Evolutionary conservation across 2,888 invertebrate genomes (phyloP), one percentile per base, ranked within the genome.

Genomic region (Brachyopa scutellaris): DNA sequence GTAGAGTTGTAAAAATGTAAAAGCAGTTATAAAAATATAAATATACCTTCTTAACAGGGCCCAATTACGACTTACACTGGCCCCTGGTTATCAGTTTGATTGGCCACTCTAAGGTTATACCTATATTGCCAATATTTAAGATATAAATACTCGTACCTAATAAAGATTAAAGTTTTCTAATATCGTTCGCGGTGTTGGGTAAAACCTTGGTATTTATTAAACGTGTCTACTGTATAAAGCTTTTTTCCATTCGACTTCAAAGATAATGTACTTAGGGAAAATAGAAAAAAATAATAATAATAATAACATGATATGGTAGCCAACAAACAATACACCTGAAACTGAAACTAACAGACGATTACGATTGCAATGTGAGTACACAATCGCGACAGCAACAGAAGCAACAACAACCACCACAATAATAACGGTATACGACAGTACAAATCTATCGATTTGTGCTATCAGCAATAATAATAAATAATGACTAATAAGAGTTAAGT

Each of bases 361-460:
- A 69, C 17, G 45, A 55, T 17, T 29, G 36, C 47, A 13, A 36
- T 29, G 21, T n/a, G n/a, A n/a, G n/a, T n/a, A n/a, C n/a, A n/a
- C n/a, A n/a, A n/a, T n/a, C n/a, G n/a, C n/a, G n/a, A 21, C 31
- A 55, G 11, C 11, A 23, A 4, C 57, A 36, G 11, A 23, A 15
- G 15, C 47, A 40, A 13, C 51, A 66, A 55, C 53, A 53, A 66
- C 15, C 17, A 36, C 2, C n/a, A 64, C n/a, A 15, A 26, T 7
- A 7, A 11, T 13, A 66, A n/a, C n/a, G n/a, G n/a, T n/a, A n/a
- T n/a, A n/a, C n/a, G n/a, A n/a, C n/a, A n/a, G n/a, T 15, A 45
- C 67, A 55, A 69, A 69, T 69, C 57, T 57, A 69, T 69, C 57
- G 69, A 69, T 69, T 69, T 69, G 57, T 49, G 47, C 15, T 69